Evolutionary conservation across 2,797 vertebrate genomes (phyloP), one percentile per base, ranked within the genome.

Genomic region (Diglossa cyanea): DNA sequence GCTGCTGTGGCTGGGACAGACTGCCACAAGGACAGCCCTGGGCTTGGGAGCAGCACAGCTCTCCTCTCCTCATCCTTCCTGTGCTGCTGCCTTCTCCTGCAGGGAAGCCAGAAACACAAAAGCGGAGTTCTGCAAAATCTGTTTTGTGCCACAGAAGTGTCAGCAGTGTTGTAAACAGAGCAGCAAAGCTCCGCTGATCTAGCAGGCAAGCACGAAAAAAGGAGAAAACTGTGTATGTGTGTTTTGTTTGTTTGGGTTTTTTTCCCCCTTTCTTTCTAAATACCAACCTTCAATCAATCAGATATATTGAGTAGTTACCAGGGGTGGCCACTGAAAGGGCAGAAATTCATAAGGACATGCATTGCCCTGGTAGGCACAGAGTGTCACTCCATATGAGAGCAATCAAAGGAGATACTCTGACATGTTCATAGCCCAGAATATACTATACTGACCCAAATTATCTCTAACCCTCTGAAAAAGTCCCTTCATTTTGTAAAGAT

Each of bases 41-140:
- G 6, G 2, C 13, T 7, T 24, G 25, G 39, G 35, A 65, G 35
- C 31, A 54, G 28, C 33, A 39, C 2, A 2, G 17, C 42, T 51
- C 31, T n/a, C 31, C 42, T 51, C 28, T 24, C 31, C 58, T 42
- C 39, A 60, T 8, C 33, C 47, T 0, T 0, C 4, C 35, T 67
- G 11, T 23, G 33, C 47, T 10, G 74, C 81, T 58, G 54, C 23
- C 30, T 90, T 62, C 35, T 74, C 24, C 66, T 67, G 11, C 53
- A 13, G 30, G 50, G 48, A 63, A 74, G 24, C 8, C 7, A 8
- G 24, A 24, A 91, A 37, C 51, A 40, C 47, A 28, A 10, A 70
- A 71, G 1, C 1, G 3, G 7, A 8, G 5, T 4, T 84, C 76
- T 66, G 37, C 33, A 58, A 55, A 39, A 33, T 25, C 31, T 68